Evolutionary conservation across 2,113 vertebrate genomes (phyloP).

Genomic region (Odontophorus gujanensis): DNA sequence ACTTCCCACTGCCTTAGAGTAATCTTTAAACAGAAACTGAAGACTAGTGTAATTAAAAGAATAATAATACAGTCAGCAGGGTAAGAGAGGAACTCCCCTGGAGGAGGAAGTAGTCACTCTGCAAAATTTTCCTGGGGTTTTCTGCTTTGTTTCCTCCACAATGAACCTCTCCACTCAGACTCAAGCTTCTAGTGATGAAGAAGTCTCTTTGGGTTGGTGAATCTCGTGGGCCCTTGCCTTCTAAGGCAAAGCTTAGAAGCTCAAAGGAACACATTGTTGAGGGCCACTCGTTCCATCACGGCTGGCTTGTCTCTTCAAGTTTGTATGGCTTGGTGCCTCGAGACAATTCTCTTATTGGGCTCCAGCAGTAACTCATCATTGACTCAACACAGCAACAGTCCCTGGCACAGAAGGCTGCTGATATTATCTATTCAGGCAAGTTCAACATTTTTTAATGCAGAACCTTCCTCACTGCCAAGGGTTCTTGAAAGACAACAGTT

Average conservation of each 20-base stretch:
- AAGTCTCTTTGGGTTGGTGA: background rate
- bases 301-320: constrained; percentile 57
- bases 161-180: background rate
- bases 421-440: constrained; percentile 54
- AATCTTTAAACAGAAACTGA: background rate
- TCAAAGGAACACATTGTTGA: constrained; percentile 51
- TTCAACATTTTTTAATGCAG: constrained; percentile 45
- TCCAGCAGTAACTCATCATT: constrained; percentile 35
- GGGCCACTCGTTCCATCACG: background rate
- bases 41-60: background rate
- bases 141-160: background rate
- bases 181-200: background rate
- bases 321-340: constrained; percentile 46
- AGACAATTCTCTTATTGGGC: constrained; percentile 55
- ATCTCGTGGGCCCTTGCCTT: background rate
- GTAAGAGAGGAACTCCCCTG: background rate
- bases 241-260: constrained; percentile 22
- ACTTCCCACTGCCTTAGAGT: constrained; percentile 36
- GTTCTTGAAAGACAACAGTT: background rate
- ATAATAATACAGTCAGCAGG: background rate
- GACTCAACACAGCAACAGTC: background rate
- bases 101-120: background rate
- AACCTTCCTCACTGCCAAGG: constrained; percentile 8
- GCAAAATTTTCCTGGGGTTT: background rate
- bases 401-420: constrained; percentile 53